phyloP scores from a whole-genome alignment of 2,888 invertebrate species.

The Phymatocera aterrima region DNA sequence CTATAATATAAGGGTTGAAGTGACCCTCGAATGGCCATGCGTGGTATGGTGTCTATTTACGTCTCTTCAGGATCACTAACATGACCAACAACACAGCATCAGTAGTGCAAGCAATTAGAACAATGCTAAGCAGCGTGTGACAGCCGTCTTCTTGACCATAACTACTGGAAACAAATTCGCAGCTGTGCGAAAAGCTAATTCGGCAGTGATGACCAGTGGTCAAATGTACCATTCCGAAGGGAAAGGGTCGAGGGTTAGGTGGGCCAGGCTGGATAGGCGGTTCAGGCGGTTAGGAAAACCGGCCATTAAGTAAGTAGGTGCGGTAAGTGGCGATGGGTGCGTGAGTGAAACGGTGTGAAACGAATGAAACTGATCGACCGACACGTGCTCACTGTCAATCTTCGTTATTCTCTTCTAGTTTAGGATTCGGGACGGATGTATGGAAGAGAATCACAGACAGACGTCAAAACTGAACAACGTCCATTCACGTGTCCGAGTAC shows the following conservation, averaged over 20 bases:
- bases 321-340: slow-evolving; percentile 33
- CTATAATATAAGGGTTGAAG: neutral
- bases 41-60: neutral
- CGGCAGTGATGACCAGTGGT: slow-evolving; percentile 10
- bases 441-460: neutral
- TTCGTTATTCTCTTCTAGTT: slow-evolving; percentile 55
- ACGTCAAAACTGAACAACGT: neutral
- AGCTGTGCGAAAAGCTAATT: neutral
- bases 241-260: neutral
- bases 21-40: neutral
- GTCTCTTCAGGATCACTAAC: neutral
- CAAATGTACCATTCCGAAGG: neutral
- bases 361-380: slow-evolving; percentile 45
- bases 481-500: neutral
- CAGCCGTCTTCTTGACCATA: slow-evolving; percentile 28
- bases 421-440: neutral
- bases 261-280: neutral
- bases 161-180: slow-evolving; percentile 11
- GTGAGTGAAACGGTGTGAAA: slow-evolving; percentile 44
- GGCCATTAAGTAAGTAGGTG: slow-evolving; percentile 45
- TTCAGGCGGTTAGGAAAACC: neutral
- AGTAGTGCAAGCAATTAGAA: slow-evolving; percentile 3
- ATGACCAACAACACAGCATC: neutral
- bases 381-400: slow-evolving; percentile 66
- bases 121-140: slow-evolving; percentile 39